phyloP scores from a whole-genome alignment of 2,113 vertebrate genomes.

The Brienomyrus longianalis region DNA sequence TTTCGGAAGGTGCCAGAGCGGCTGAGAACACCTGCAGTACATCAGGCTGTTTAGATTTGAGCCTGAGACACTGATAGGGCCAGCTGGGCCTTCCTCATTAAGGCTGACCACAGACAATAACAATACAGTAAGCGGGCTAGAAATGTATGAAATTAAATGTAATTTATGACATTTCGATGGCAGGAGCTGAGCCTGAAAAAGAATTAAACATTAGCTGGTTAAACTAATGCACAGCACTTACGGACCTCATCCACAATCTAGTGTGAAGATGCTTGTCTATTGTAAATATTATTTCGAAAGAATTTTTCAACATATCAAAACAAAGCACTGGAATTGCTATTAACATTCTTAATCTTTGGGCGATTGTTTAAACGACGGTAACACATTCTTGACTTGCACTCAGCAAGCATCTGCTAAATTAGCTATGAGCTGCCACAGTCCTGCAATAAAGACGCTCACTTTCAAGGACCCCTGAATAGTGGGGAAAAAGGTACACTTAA shows the following conservation, averaged over 20 bases:
- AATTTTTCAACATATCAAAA: conserved; percentile 67
- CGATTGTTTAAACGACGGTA: conserved; percentile 53
- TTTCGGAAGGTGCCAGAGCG: conserved; percentile 65
- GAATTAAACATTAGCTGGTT: conserved; percentile 54
- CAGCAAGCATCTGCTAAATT: conserved; percentile 50
- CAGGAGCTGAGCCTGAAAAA: conserved; percentile 42
- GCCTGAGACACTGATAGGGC: conserved; percentile 50
- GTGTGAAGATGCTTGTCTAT: conserved; percentile 59
- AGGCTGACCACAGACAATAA: conserved; percentile 59
- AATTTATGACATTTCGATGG: conserved; percentile 55
- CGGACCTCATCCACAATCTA: conserved; percentile 49
- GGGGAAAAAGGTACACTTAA: background rate
- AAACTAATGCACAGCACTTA: conserved; percentile 61
- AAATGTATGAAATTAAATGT: conserved; percentile 54
- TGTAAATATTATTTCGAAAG: conserved; percentile 61
- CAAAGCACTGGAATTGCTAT: conserved; percentile 57
- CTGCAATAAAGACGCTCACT: conserved; percentile 30
- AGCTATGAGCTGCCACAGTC: conserved; percentile 15
- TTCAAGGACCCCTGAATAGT: conserved; percentile 4
- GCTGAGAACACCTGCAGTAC: conserved; percentile 72
- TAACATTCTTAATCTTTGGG: conserved; percentile 59
- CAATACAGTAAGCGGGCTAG: conserved; percentile 50
- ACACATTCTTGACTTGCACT: conserved; percentile 52
- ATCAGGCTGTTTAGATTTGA: conserved; percentile 72
- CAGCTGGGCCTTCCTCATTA: conserved; percentile 59